Base-by-base conservation (phyloP, 2,113 vertebrate genomes). In the Corythornis cristatus region DNA sequence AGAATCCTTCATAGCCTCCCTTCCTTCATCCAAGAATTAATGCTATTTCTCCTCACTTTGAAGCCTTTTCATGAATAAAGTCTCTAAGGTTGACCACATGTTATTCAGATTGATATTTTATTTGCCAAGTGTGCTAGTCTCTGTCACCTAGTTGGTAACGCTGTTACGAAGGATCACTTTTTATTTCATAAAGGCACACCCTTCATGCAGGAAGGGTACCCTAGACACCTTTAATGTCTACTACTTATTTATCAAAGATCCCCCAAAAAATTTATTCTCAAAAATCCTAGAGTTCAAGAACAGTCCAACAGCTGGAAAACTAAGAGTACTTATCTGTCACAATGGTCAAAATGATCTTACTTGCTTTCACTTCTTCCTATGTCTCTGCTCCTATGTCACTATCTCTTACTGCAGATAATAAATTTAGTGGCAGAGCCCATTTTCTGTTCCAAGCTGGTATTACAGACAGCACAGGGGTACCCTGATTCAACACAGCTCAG, bases 401-500 rank as follows among this genome's bases (percentile, higher is more conserved):
- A 29, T 6, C 45, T 70, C 51, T 42, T 40, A 22, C 15, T 53
- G 45, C 26, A 72, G 29, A 29, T 5, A 42, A 2, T 5, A 68
- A 53, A 15, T 13, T 60, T 13, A 26, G 35, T 3, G 17, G 71
- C 54, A 85, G 43, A 84, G 61, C 33, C 71, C 21, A 15, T 73
- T 62, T 73, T 54, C 60, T 82, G 48, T 28, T 88, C 51, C 56
- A 40, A 0, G 0, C 17, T 45, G n/a, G 17, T 3, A 8, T 35
- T 33, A 64, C 16, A 67, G 46, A n/a, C 60, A 73, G 70, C 14
- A 37, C 37, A 68, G 26, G 28, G 20, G 31, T 40, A 64, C 22
- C 48, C 40, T 16, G 28, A 64, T 45, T 12, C 1, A 42, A 11
- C 37, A 26, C 12, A 31, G 57, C 1, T 0, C 2, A 78, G 26